Evolutionary conservation across 2,888 invertebrate species (phyloP).

Genomic region (Hipparchia sbordonii): DNA sequence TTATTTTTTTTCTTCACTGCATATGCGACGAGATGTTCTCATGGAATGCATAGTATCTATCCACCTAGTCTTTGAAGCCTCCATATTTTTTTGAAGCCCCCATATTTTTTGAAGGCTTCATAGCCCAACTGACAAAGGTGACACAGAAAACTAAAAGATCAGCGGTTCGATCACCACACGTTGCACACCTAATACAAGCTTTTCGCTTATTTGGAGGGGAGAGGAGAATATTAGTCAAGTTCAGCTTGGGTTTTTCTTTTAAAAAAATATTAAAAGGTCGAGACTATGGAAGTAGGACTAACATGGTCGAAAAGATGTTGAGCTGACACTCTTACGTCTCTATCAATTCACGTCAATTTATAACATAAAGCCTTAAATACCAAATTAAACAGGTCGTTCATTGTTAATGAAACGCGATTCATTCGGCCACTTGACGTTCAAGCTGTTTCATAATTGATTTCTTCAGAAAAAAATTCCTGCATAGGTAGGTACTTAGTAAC

Average conservation of each 20-base stretch:
- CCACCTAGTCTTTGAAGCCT: slow-evolving; percentile 31
- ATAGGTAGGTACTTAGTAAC: neutral
- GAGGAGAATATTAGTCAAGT: too few relatives aligned
- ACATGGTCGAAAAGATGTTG: slow-evolving; percentile 54
- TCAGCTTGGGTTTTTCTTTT: too few relatives aligned
- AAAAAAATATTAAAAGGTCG: slow-evolving; percentile 60
- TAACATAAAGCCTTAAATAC: slow-evolving; percentile 50
- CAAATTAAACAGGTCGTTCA: slow-evolving; percentile 47
- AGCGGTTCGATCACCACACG: too few relatives aligned
- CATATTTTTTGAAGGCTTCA: too few relatives aligned
- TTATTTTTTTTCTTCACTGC: slow-evolving; percentile 38
- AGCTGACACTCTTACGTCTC: slow-evolving; percentile 59
- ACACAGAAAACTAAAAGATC: too few relatives aligned
- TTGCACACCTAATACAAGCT: too few relatives aligned
- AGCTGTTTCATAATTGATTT: slow-evolving; percentile 20
- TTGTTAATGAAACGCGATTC: slow-evolving; percentile 49
- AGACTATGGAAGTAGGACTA: slow-evolving; percentile 38
- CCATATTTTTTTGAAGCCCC: too few relatives aligned
- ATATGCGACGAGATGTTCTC: slow-evolving; percentile 40
- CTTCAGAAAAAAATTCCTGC: neutral
- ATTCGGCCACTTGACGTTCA: slow-evolving; percentile 39
- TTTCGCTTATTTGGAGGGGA: too few relatives aligned
- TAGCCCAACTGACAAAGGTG: too few relatives aligned
- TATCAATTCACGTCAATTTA: slow-evolving; percentile 59
- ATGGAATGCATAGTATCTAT: slow-evolving; percentile 32